Conservation (phyloP, 2,888 invertebrate species). For the Atrina japonica region DNA sequence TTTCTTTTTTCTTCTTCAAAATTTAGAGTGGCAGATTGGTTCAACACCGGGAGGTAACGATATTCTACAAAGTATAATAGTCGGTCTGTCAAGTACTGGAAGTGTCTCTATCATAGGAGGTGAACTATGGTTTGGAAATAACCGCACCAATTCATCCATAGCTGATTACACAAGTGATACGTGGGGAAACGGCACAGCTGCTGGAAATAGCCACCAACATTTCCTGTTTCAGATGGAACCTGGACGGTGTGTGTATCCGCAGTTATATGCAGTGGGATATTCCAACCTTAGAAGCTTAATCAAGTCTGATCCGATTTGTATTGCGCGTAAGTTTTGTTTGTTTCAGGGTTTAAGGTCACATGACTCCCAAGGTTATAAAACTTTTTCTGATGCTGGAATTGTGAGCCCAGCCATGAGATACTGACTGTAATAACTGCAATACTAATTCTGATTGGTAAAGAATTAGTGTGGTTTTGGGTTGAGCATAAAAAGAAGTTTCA, state of each 20-base stretch:
- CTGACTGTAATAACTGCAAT: too few relatives aligned
- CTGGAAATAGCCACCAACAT: not conserved
- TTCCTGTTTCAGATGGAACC: constrained; percentile 52
- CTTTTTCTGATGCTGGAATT: too few relatives aligned
- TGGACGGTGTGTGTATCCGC: constrained; percentile 53
- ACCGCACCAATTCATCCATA: constrained; percentile 41
- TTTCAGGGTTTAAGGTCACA: too few relatives aligned
- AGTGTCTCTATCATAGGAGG: constrained; percentile 50
- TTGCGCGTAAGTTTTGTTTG: constrained; percentile 50
- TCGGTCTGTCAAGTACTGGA: constrained; percentile 40
- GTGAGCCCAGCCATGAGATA: too few relatives aligned
- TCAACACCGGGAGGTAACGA: constrained; percentile 37
- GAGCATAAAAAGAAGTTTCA: too few relatives aligned
- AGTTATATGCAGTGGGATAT: constrained; percentile 48
- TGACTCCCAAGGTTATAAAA: too few relatives aligned
- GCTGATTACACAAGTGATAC: constrained; percentile 39
- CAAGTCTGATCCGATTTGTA: constrained; percentile 45
- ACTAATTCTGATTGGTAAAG: too few relatives aligned
- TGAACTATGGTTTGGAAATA: constrained; percentile 44
- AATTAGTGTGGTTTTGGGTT: too few relatives aligned
- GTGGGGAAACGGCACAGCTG: constrained; percentile 31
- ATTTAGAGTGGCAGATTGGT: constrained; percentile 59
- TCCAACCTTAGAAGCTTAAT: constrained; percentile 50
- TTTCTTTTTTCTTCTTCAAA: too few relatives aligned
- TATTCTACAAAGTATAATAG: constrained; percentile 52